phyloP scores from a whole-genome alignment of 2,888 invertebrate species.

The Pristionchus exspectatus region DNA sequence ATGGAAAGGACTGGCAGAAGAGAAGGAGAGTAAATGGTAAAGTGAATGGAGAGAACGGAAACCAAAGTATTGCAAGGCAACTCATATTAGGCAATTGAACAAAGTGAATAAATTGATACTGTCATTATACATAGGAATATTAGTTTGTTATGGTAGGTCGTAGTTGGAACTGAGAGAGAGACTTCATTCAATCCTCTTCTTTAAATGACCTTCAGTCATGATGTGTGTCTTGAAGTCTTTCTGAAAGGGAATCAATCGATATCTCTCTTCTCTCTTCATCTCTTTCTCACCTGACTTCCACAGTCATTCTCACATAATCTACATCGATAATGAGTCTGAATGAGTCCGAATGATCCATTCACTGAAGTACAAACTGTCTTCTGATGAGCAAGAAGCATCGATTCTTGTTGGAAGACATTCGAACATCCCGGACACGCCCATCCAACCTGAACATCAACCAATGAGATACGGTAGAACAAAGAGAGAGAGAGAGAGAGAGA shows the following conservation, averaged over 20 bases:
- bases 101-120: slow-evolving; percentile 34
- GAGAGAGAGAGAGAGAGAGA: background rate
- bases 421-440: slow-evolving; percentile 78
- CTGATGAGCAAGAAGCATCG: slow-evolving; percentile 74
- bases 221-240: slow-evolving; percentile 61
- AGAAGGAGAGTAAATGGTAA: background rate
- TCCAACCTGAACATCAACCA: slow-evolving; percentile 71
- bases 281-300: slow-evolving; percentile 69
- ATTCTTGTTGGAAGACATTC: slow-evolving; percentile 77
- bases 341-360: slow-evolving; percentile 64
- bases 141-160: background rate
- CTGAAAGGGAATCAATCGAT: slow-evolving; percentile 44
- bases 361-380: slow-evolving; percentile 58
- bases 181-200: slow-evolving; percentile 12
- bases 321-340: slow-evolving; percentile 77
- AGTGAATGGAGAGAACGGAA: background rate
- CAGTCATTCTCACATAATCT: slow-evolving; percentile 65
- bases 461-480: slow-evolving; percentile 2
- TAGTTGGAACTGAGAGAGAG: background rate
- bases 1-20: background rate
- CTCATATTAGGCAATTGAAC: slow-evolving; percentile 8
- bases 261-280: no score
- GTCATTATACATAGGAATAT: background rate
- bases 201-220: slow-evolving; percentile 41
- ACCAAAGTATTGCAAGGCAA: slow-evolving; percentile 44